These are phyloP conservation scores for Labia minor DNA, from an alignment of 2,888 invertebrate genomes.

Conservation along the genomic window DNA sequence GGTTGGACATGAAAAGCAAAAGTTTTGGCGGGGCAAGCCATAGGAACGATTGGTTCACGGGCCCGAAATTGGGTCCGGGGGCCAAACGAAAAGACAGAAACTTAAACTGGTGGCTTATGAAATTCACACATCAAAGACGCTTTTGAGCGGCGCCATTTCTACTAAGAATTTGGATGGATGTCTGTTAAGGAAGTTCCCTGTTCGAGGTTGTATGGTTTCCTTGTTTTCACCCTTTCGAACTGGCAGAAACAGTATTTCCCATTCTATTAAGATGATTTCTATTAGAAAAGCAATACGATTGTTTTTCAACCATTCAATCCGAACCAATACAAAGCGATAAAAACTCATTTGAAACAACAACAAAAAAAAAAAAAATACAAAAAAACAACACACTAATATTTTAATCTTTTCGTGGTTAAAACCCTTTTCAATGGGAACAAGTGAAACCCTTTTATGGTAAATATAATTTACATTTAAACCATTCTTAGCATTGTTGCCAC, in stretches of 20 bases:
- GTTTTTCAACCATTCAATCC: not conserved
- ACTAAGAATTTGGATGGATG: not conserved
- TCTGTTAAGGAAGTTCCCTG: not conserved
- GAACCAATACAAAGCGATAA: no score
- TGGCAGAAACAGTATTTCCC: no score
- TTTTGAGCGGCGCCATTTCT: not conserved
- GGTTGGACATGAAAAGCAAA: not conserved
- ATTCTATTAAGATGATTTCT: no score
- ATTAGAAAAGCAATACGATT: no score
- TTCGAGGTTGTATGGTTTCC: not conserved
- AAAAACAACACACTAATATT: not conserved
- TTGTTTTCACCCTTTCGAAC: no score
- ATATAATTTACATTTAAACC: not conserved
- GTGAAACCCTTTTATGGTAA: not conserved
- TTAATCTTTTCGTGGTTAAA: not conserved
- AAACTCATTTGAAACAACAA: not conserved
- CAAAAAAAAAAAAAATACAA: slow-evolving; percentile 3
- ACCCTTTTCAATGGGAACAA: not conserved
- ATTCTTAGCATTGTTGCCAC: not conserved
- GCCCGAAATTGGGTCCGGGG: not conserved
- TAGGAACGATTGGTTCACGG: not conserved
- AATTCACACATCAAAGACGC: not conserved
- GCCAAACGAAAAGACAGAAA: not conserved
- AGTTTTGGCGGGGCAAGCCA: not conserved
- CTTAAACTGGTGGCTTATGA: not conserved